Percentiles rank a stretch among this genome's conserved stretches.
These are phyloP conservation scores for Pecten maximus DNA, from an alignment of 2,888 invertebrate genomes.

Conservation along the genomic window DNA sequence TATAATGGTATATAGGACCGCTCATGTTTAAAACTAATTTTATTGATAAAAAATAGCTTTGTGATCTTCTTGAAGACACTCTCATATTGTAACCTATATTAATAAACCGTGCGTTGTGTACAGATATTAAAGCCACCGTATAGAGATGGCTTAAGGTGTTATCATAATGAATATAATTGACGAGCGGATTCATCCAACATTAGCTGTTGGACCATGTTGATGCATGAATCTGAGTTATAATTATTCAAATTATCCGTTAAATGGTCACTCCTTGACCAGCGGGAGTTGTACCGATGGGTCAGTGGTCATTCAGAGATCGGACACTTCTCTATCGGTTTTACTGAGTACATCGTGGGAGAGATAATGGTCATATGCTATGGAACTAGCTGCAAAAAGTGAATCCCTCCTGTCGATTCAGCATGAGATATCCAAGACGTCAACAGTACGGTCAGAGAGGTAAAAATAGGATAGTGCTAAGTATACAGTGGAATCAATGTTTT, in stretches of 20 bases:
- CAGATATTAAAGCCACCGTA: too few species aligned
- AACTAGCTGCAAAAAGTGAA: constrained; percentile 14
- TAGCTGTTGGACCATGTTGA: constrained; percentile 1
- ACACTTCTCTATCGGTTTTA: background rate
- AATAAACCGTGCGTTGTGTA: too few species aligned
- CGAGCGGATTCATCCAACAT: background rate
- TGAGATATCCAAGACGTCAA: background rate
- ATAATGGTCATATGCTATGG: background rate
- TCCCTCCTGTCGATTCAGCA: background rate
- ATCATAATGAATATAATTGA: background rate
- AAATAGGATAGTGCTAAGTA: background rate
- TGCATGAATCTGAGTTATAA: background rate
- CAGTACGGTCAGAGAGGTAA: background rate
- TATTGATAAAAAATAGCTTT: too few species aligned
- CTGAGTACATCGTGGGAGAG: background rate
- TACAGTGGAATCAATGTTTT: background rate
- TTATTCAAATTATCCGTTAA: background rate
- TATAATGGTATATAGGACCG: too few species aligned
- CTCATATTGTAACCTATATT: too few species aligned
- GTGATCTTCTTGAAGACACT: too few species aligned
- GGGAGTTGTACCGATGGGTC: background rate
- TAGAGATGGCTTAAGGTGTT: background rate
- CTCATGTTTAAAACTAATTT: too few species aligned
- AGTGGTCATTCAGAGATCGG: background rate
- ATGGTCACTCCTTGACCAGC: background rate